These are phyloP conservation scores for Epizoanthus ramosus DNA, from an alignment of 92 coral and sea anemone genomes.

Conservation along the genomic window DNA sequence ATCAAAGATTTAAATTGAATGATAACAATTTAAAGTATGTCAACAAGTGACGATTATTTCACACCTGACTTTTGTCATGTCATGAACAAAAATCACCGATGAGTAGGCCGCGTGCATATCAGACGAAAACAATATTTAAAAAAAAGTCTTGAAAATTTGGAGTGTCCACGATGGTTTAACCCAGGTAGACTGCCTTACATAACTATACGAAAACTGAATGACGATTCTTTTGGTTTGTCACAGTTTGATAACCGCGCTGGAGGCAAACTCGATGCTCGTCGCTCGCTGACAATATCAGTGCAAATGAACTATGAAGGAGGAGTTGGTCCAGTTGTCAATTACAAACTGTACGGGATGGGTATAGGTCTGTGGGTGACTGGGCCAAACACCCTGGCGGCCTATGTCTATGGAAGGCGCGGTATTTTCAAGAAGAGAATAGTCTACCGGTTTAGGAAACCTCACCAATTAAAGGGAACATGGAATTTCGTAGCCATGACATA, in stretches of 20 bases:
- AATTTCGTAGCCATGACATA: slow-evolving; percentile 74
- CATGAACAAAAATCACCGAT: too few relatives aligned
- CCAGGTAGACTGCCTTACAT: neutral
- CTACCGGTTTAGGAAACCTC: slow-evolving; percentile 17
- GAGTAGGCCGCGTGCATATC: too few relatives aligned
- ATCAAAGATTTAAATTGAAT: too few relatives aligned
- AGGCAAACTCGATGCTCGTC: slow-evolving; percentile 73
- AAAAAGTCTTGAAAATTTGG: too few relatives aligned
- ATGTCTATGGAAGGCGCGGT: slow-evolving; percentile 61
- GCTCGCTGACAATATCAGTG: slow-evolving; percentile 68
- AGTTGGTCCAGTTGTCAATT: slow-evolving; percentile 78
- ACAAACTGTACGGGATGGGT: slow-evolving; percentile 67
- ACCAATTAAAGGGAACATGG: slow-evolving; percentile 52
- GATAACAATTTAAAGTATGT: too few relatives aligned
- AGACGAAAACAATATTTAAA: too few relatives aligned
- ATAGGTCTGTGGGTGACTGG: slow-evolving; percentile 71
- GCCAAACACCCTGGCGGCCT: slow-evolving; percentile 52
- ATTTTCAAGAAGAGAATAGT: slow-evolving; percentile 53
- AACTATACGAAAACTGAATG: too few relatives aligned
- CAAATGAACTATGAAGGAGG: slow-evolving; percentile 64
- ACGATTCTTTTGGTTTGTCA: neutral
- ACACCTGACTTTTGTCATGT: too few relatives aligned
- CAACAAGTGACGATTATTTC: too few relatives aligned
- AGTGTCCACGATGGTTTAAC: neutral
- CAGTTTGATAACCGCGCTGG: slow-evolving; percentile 56